Percentiles rank a stretch among this genome's conserved stretches.
phyloP scores from a whole-genome alignment of 2,113 vertebrate genomes.

The Myodes glareolus region DNA sequence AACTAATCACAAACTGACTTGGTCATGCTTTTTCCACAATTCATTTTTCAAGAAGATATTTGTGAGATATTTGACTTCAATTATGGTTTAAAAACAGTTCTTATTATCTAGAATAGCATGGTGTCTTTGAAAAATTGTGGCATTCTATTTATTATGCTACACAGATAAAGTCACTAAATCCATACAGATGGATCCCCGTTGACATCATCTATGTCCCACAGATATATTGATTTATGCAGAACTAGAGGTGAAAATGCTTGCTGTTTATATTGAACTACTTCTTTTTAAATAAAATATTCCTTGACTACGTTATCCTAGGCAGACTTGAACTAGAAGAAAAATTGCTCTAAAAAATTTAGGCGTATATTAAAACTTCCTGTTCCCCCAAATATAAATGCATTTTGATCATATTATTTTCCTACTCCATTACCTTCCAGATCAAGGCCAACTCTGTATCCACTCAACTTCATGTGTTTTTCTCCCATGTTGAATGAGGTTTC shows the following conservation, averaged over 20 bases:
- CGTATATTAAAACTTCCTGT: background rate
- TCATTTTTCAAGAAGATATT: background rate
- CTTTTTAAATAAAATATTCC: background rate
- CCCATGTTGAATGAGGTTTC: background rate
- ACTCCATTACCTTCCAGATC: too few species aligned
- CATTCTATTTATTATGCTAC: background rate
- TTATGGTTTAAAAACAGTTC: background rate
- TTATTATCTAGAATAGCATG: background rate
- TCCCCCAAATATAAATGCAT: fast-evolving
- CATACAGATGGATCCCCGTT: background rate
- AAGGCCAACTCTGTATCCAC: background rate
- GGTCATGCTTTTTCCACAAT: background rate
- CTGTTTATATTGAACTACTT: background rate
- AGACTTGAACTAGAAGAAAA: background rate
- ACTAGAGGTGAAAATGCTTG: background rate
- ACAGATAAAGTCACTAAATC: background rate
- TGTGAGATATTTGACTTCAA: background rate
- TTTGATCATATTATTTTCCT: background rate
- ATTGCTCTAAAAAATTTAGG: background rate
- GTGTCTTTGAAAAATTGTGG: background rate
- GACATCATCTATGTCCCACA: background rate
- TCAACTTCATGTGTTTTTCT: background rate
- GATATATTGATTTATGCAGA: background rate
- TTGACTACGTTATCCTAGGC: background rate
- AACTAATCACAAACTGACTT: background rate